phyloP scores from a whole-genome alignment of 2,888 invertebrate species.

The Synanthedon formicaeformis region DNA sequence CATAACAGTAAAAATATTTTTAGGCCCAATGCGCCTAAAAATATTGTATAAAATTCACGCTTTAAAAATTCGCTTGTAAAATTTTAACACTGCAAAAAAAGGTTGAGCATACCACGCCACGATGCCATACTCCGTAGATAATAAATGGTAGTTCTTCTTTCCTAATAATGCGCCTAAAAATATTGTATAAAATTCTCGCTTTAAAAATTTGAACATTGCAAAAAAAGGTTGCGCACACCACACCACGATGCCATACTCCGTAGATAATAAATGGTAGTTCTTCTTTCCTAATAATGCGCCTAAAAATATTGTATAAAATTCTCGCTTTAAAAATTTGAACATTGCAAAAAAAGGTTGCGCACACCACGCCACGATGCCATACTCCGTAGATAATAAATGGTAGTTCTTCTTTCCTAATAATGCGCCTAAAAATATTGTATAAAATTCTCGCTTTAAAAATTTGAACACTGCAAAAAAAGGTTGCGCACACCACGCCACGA shows the following conservation, averaged over 20 bases:
- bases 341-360: conserved; percentile 11
- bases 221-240: conserved; percentile 11
- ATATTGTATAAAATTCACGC: too few species aligned
- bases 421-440: too few species aligned
- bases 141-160: conserved; percentile 24
- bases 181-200: too few species aligned
- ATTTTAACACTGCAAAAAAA: conserved; percentile 2
- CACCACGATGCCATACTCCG: conserved; percentile 8
- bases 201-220: too few species aligned
- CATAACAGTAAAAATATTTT: too few species aligned
- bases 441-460: too few species aligned
- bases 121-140: conserved; percentile 13
- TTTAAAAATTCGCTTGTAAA: too few species aligned
- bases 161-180: too few species aligned
- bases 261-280: conserved; percentile 26
- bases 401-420: conserved; percentile 17
- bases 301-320: too few species aligned
- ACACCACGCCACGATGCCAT: conserved; percentile 2
- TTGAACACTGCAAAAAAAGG: conserved; percentile 5
- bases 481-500: conserved; percentile 8
- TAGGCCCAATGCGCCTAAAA: too few species aligned
- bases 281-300: too few species aligned
- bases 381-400: conserved; percentile 26
- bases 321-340: too few species aligned
- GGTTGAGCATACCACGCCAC: conserved; percentile 10